Conservation (phyloP, 1,140 invertebrate genomes). For the Lanistes nyassanus region DNA sequence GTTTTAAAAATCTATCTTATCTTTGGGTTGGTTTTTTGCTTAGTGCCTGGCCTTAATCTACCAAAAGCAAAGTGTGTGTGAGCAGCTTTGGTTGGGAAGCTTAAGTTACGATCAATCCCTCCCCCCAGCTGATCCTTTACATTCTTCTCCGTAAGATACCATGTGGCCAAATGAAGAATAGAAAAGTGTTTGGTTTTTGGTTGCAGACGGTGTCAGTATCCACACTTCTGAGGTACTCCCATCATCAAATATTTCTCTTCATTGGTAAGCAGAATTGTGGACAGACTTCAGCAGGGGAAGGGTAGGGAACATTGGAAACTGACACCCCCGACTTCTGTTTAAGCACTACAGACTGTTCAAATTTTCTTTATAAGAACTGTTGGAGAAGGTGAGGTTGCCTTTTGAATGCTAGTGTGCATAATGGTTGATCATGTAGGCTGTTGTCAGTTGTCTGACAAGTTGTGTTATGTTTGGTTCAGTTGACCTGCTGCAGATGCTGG, state of each 20-base stretch:
- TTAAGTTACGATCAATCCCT: background rate
- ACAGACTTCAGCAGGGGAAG: too few relatives aligned
- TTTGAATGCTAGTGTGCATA: too few relatives aligned
- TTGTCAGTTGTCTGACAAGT: background rate
- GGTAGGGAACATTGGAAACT: too few relatives aligned
- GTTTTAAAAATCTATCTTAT: too few relatives aligned
- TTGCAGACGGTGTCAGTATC: constrained; percentile 98
- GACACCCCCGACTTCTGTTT: too few relatives aligned
- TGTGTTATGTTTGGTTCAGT: constrained; percentile 70
- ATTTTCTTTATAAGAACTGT: too few relatives aligned
- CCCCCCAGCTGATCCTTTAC: too few relatives aligned
- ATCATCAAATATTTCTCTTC: constrained; percentile 99
- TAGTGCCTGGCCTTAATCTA: background rate
- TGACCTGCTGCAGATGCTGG: constrained; percentile 96
- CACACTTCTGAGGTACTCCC: constrained; percentile 96
- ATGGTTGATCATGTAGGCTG: too few relatives aligned
- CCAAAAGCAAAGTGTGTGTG: background rate
- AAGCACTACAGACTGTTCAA: too few relatives aligned
- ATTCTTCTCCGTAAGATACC: too few relatives aligned
- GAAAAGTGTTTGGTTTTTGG: constrained; percentile 53
- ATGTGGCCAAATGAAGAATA: background rate
- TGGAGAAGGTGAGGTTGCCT: too few relatives aligned
- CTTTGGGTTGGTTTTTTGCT: too few relatives aligned
- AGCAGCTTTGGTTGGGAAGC: background rate
- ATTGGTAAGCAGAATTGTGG: constrained; percentile 79